Evolutionary conservation across 2,797 vertebrate genomes (phyloP).

Genomic region (Buphagus erythrorhynchus): DNA sequence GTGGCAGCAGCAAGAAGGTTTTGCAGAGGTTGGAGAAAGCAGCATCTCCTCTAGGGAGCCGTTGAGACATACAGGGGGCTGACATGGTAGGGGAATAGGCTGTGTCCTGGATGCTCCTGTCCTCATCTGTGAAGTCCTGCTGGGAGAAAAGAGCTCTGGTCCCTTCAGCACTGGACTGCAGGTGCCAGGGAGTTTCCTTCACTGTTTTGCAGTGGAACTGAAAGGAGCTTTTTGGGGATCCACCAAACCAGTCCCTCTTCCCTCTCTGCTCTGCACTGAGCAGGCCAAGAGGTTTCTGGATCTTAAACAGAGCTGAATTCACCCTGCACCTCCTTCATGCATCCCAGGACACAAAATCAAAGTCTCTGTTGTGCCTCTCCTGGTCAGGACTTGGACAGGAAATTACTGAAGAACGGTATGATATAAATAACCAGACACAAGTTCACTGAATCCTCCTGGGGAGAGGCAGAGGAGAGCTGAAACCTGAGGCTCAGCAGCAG

Average conservation of each 20-base stretch:
- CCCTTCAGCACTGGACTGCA: neutral
- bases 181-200: neutral
- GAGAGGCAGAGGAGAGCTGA: neutral
- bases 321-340: neutral
- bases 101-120: neutral
- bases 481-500: neutral
- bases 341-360: neutral
- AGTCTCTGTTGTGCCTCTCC: neutral
- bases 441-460: neutral
- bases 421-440: neutral
- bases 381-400: neutral
- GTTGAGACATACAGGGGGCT: fast-evolving
- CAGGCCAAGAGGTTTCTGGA: neutral
- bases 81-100: neutral
- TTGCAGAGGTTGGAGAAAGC: neutral
- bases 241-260: neutral
- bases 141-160: neutral
- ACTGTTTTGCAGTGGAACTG: neutral
- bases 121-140: neutral
- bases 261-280: neutral
- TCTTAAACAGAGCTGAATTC: neutral
- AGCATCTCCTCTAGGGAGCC: fast-evolving
- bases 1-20: neutral
- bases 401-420: neutral
- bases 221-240: neutral